Conservation (phyloP, 2,113 vertebrate species). For the Astur gentilis region DNA sequence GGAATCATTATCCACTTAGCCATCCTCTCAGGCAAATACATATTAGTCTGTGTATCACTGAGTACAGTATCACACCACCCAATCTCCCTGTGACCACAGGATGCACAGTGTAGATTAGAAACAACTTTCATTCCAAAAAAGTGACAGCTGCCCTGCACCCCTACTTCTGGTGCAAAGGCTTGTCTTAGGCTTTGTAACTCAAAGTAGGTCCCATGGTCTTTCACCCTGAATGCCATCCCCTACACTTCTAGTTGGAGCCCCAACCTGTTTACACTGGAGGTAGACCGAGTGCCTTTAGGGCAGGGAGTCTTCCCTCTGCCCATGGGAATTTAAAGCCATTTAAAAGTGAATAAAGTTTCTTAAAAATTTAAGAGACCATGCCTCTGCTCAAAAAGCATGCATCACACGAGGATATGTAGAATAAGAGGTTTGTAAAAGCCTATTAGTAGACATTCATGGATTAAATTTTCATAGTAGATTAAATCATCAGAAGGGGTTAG, state of each 20-base stretch:
- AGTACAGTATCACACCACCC: not conserved
- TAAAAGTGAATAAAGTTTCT: not conserved
- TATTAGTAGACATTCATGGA: not conserved
- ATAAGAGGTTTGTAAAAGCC: not conserved
- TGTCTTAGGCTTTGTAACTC: not conserved
- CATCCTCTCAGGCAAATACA: not conserved
- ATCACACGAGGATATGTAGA: not conserved
- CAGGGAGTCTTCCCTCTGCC: not conserved
- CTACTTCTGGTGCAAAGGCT: not conserved
- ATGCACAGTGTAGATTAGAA: not conserved
- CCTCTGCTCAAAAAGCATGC: not conserved
- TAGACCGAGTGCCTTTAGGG: not conserved
- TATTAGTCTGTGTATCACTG: not conserved
- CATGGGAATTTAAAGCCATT: not conserved
- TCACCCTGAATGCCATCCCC: not conserved
- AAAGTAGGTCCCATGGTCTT: not conserved
- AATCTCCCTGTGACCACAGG: not conserved
- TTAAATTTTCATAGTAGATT: not conserved
- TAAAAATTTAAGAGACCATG: not conserved
- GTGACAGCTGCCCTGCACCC: not conserved
- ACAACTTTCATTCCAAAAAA: not conserved
- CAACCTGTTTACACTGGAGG: not conserved
- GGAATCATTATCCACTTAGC: not conserved
- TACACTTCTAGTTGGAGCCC: not conserved
- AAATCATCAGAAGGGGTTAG: not conserved